phyloP scores from a whole-genome alignment of 2,797 vertebrate species.

The Chelon labrosus region DNA sequence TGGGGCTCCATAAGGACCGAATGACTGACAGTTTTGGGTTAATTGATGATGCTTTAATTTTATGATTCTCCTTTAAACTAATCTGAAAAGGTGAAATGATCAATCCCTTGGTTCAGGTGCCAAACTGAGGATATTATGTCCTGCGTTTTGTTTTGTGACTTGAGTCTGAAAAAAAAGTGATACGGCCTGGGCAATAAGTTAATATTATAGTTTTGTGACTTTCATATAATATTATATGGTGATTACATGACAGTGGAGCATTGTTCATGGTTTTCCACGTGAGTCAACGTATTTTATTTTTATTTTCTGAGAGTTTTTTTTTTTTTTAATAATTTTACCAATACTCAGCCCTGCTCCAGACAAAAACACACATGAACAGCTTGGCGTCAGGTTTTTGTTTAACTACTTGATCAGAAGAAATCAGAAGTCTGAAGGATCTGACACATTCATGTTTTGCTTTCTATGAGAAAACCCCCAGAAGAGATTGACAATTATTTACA shows the following conservation, averaged over 20 bases:
- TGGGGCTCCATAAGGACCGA: constrained; percentile 29
- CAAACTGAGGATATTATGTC: constrained; percentile 1
- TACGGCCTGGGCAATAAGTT: not conserved
- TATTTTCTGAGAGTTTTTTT: not conserved
- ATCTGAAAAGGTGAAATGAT: not conserved
- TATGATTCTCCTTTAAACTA: not conserved
- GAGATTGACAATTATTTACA: not conserved
- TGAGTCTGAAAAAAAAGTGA: not conserved
- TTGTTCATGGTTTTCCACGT: not conserved
- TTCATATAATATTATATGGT: not conserved
- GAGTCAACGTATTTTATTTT: not conserved
- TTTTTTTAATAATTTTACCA: not conserved
- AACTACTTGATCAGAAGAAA: not conserved
- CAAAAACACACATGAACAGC: not conserved
- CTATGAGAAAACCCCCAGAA: constrained; percentile 2
- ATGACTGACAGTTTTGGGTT: constrained; percentile 2
- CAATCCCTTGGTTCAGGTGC: not conserved
- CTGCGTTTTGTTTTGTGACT: constrained; percentile 5
- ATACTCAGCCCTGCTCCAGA: not conserved
- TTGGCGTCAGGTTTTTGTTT: not conserved
- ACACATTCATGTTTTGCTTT: not conserved
- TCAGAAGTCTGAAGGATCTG: not conserved
- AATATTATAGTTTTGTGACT: not conserved
- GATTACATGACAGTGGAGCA: not conserved
- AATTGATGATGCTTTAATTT: not conserved